phyloP scores from a whole-genome alignment of 1,140 invertebrate species.

The Stegodyphus dumicola region DNA sequence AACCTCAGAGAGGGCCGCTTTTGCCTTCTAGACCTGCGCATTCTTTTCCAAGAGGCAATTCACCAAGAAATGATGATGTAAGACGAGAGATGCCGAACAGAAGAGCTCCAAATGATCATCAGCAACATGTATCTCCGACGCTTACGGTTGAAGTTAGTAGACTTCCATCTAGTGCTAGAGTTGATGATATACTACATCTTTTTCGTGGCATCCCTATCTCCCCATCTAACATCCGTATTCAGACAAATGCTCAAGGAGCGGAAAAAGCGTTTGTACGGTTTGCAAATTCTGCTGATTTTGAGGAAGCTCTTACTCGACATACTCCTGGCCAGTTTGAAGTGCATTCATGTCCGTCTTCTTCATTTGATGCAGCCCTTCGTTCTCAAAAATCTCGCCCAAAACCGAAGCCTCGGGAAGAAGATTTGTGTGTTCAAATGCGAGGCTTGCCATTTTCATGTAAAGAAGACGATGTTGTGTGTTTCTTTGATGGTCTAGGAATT shows the following conservation, averaged over 20 bases:
- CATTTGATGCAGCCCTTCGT: constrained; percentile 27
- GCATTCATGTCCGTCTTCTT: constrained; percentile 10
- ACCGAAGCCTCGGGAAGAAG: constrained; percentile 38
- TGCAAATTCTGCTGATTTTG: constrained; percentile 74
- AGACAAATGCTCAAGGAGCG: constrained; percentile 82
- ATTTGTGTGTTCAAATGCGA: constrained; percentile 72
- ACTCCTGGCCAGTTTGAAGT: constrained; percentile 66
- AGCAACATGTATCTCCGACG: background rate
- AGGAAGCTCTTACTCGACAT: constrained; percentile 76
- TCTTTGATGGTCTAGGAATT: constrained; percentile 79
- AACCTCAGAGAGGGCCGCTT: background rate
- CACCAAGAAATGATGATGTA: background rate
- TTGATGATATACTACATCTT: constrained; percentile 81
- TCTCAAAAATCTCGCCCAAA: constrained; percentile 3
- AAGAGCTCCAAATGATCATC: background rate
- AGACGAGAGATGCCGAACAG: background rate
- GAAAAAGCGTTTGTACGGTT: constrained; percentile 86
- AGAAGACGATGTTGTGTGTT: constrained; percentile 81
- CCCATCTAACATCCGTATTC: constrained; percentile 85
- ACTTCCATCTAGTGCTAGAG: constrained; percentile 70
- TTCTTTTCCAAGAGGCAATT: background rate
- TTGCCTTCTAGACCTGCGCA: background rate
- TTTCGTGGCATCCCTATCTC: constrained; percentile 83
- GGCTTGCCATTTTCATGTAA: constrained; percentile 80
- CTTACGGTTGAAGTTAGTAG: constrained; percentile 76